Evolutionary conservation across 2,888 invertebrate genomes (phyloP).

Genomic region (Cataglyphis altisquamis): DNA sequence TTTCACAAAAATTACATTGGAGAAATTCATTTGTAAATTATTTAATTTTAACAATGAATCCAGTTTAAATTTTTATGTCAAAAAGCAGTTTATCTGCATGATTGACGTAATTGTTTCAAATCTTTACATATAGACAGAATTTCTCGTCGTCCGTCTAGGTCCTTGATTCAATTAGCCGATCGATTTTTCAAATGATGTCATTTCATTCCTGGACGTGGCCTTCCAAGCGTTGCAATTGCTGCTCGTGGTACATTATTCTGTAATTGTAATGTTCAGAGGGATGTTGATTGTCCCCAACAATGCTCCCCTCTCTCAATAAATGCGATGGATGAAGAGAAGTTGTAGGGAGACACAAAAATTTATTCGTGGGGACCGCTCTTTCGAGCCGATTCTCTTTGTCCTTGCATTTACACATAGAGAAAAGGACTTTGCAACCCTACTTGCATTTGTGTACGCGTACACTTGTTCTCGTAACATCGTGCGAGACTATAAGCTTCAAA

Average conservation of each 20-base stretch:
- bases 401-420: neutral
- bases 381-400: slow-evolving; percentile 24
- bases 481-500: slow-evolving; percentile 63
- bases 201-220: slow-evolving; percentile 30
- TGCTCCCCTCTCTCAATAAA: slow-evolving; percentile 36
- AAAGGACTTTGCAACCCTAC: slow-evolving; percentile 38
- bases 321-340: slow-evolving; percentile 38
- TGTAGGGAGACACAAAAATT: slow-evolving; percentile 17
- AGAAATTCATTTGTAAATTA: neutral
- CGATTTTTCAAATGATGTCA: slow-evolving; percentile 56
- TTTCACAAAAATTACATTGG: neutral
- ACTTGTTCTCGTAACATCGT: slow-evolving; percentile 67
- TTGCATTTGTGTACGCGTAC: slow-evolving; percentile 46
- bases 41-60: neutral
- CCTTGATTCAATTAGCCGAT: slow-evolving; percentile 58
- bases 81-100: neutral
- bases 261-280: slow-evolving; percentile 53
- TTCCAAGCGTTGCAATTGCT: slow-evolving; percentile 55
- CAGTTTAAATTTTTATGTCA: too few species aligned
- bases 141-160: slow-evolving; percentile 2
- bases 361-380: neutral
- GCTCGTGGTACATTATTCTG: slow-evolving; percentile 51
- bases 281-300: slow-evolving; percentile 66
- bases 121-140: neutral
- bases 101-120: neutral